Percentiles rank a stretch among this genome's conserved stretches.
These are phyloP conservation scores for Microtus montanus DNA, from an alignment of 2,113 vertebrate genomes.

Conservation along the genomic window DNA sequence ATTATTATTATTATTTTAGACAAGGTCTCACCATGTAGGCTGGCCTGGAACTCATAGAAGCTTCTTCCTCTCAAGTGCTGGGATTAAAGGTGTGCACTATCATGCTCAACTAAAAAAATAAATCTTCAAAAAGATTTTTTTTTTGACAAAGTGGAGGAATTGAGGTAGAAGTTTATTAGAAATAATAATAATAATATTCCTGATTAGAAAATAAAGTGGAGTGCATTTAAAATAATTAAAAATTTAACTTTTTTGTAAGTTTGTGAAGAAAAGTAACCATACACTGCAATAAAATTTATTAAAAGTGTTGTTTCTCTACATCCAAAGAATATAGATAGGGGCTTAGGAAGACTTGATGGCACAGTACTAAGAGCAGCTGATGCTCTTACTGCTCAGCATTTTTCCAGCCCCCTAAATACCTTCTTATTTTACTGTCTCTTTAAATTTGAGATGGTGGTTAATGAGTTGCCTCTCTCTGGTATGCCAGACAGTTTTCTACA, in stretches of 20 bases:
- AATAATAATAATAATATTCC: background rate
- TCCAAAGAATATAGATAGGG: background rate
- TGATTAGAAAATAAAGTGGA: slow-evolving; percentile 15
- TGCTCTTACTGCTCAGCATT: background rate
- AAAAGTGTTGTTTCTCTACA: background rate
- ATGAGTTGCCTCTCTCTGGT: background rate
- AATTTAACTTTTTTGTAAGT: background rate
- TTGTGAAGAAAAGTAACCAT: background rate
- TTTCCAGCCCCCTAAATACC: background rate
- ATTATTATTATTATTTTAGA: background rate
- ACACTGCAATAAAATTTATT: background rate
- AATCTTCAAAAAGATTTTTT: background rate
- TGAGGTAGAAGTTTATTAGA: background rate
- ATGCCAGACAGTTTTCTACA: background rate
- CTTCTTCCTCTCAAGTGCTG: background rate
- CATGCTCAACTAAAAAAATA: background rate
- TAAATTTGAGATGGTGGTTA: background rate
- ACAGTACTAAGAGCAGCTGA: background rate
- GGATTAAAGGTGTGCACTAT: background rate
- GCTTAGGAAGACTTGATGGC: background rate
- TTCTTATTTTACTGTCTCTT: background rate
- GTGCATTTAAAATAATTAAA: slow-evolving; percentile 36
- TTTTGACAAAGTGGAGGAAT: background rate
- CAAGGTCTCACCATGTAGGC: background rate
- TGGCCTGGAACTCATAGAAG: background rate